A percentile compares a stretch with the other conserved stretches of the same genome.
phyloP scores from a whole-genome alignment of 2,888 invertebrate genomes.

The Troilus luridus region DNA sequence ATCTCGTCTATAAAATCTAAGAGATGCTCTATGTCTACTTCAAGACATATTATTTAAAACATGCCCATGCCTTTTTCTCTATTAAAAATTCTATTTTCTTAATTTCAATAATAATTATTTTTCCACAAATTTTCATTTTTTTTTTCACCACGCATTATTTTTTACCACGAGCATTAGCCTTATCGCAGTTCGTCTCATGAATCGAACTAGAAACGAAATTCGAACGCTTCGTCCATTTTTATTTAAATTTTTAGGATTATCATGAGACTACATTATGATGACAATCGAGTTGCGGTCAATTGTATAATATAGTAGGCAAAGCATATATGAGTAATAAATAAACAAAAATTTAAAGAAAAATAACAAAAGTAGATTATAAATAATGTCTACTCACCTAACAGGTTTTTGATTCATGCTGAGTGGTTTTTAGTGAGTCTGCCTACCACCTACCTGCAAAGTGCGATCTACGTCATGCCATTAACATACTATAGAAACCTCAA shows the following conservation, averaged over 20 bases:
- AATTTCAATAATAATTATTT: background rate
- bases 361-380: conserved; percentile 55
- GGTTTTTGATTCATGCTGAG: conserved; percentile 57
- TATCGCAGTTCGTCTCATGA: background rate
- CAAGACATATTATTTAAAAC: conserved; percentile 45
- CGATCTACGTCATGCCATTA: conserved; percentile 60
- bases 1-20: conserved; percentile 37
- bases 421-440: conserved; percentile 57
- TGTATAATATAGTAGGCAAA: conserved; percentile 13
- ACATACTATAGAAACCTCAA: conserved; percentile 54
- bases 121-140: background rate
- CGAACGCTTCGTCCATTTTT: background rate
- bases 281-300: background rate
- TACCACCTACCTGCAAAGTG: conserved; percentile 64
- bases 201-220: background rate
- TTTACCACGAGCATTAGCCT: background rate
- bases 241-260: background rate
- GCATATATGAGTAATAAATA: conserved; percentile 25
- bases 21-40: conserved; percentile 47
- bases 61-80: conserved; percentile 21
- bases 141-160: background rate
- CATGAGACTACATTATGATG: background rate
- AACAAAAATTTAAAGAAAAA: conserved; percentile 3
- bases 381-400: conserved; percentile 63
- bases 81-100: background rate